These are phyloP conservation scores for Heliornis fulica DNA, from an alignment of 2,113 vertebrate species.

Conservation along the genomic window DNA sequence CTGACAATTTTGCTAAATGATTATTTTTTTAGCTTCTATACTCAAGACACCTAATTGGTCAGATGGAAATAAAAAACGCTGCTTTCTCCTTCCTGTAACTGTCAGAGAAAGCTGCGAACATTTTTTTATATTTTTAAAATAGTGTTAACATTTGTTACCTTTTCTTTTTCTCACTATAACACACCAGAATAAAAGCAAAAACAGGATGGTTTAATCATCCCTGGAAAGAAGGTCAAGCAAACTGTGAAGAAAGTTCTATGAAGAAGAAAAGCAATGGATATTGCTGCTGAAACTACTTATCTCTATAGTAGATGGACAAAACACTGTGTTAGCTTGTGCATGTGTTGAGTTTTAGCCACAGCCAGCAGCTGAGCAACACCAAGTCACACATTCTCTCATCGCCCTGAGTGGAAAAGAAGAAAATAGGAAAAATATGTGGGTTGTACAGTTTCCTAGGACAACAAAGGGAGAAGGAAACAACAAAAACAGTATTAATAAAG, in stretches of 20 bases:
- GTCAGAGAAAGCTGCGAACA: not conserved
- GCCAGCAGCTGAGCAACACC: too few relatives aligned
- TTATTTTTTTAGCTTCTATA: not conserved
- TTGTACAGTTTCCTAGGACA: too few relatives aligned
- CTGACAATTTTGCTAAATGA: not conserved
- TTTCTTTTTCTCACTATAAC: not conserved
- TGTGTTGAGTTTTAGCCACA: not conserved
- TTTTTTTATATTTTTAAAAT: not conserved
- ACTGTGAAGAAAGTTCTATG: not conserved
- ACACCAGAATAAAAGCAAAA: not conserved
- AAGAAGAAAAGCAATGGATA: not conserved
- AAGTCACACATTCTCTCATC: too few relatives aligned
- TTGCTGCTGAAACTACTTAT: not conserved
- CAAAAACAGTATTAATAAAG: too few relatives aligned
- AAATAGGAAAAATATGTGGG: too few relatives aligned
- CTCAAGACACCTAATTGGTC: not conserved
- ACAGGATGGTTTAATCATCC: not conserved
- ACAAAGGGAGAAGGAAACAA: too few relatives aligned
- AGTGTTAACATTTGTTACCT: not conserved
- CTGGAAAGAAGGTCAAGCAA: not conserved
- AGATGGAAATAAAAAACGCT: rapidly evolving
- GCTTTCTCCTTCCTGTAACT: not conserved
- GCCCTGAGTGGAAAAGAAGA: too few relatives aligned
- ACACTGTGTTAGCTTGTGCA: not conserved
- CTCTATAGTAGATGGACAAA: not conserved